phyloP scores from a whole-genome alignment of 1,140 invertebrate genomes.

The Akabosia matsudoensis region DNA sequence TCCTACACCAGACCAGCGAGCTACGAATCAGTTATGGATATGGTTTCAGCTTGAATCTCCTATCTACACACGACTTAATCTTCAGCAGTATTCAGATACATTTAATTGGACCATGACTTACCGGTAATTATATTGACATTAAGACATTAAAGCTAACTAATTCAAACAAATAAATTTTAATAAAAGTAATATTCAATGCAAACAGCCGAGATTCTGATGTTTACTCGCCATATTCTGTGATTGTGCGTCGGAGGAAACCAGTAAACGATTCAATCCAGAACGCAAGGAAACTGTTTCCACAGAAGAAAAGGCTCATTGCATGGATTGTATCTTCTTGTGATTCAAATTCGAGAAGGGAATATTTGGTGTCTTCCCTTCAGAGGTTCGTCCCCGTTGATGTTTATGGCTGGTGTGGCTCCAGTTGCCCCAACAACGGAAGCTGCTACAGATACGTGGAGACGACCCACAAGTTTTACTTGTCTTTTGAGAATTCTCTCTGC shows the following conservation, averaged over 20 bases:
- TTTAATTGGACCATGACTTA: slow-evolving; percentile 58
- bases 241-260: neutral
- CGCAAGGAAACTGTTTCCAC: neutral
- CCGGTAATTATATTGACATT: slow-evolving; percentile 42
- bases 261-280: neutral
- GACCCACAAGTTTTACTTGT: slow-evolving; percentile 51
- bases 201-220: slow-evolving; percentile 37
- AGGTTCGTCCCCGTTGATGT: slow-evolving; percentile 57
- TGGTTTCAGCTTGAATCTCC: slow-evolving; percentile 57
- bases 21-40: slow-evolving; percentile 54
- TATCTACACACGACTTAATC: neutral
- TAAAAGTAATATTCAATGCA: neutral
- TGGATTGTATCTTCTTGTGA: slow-evolving; percentile 59
- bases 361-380: slow-evolving; percentile 54
- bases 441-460: slow-evolving; percentile 30
- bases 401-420: slow-evolving; percentile 56
- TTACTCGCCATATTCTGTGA: slow-evolving; percentile 8
- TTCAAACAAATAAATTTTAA: neutral
- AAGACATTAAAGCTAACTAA: neutral
- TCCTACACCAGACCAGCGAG: slow-evolving; percentile 41
- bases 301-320: slow-evolving; percentile 49
- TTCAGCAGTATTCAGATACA: slow-evolving; percentile 28
- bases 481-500: slow-evolving; percentile 53
- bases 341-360: slow-evolving; percentile 52
- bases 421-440: neutral